Conservation (phyloP, 2,113 vertebrate species). For the Podarcis muralis region DNA sequence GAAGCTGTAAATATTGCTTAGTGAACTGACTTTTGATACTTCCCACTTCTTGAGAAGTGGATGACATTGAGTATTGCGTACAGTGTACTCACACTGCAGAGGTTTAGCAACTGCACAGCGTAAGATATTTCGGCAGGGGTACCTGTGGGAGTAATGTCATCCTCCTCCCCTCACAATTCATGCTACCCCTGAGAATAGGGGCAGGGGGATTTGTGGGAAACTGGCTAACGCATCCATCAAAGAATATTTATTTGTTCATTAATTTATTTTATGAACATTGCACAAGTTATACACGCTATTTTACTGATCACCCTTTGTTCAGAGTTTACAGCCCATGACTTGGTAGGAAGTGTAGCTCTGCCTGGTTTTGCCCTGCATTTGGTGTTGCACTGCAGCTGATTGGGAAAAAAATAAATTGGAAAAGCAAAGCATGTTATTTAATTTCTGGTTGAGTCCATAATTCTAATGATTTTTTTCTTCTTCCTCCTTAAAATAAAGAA, state of each 20-base stretch:
- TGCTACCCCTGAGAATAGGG: slow-evolving; percentile 19
- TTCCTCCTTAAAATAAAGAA: neutral
- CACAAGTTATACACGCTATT: slow-evolving; percentile 56
- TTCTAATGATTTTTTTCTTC: neutral
- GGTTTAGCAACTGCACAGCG: neutral
- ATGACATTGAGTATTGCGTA: slow-evolving; percentile 9
- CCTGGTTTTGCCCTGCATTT: slow-evolving; percentile 35
- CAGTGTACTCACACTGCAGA: neutral
- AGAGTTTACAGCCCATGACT: slow-evolving; percentile 66
- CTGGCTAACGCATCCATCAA: slow-evolving; percentile 50
- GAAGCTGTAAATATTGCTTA: neutral
- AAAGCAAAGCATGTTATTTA: neutral
- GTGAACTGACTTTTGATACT: neutral
- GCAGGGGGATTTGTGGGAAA: slow-evolving; percentile 36
- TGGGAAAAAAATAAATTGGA: slow-evolving; percentile 19
- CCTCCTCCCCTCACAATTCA: neutral
- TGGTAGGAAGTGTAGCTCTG: slow-evolving; percentile 43
- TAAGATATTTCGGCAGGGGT: neutral
- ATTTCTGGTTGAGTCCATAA: neutral
- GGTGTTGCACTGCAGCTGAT: slow-evolving; percentile 27
- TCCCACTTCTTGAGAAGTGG: neutral
- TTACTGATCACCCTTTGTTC: slow-evolving; percentile 63
- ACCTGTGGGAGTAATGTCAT: slow-evolving; percentile 45
- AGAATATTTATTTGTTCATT: slow-evolving; percentile 73
- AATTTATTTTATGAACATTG: slow-evolving; percentile 72